Evolutionary conservation across 92 coral and sea anemone species (phyloP).

Genomic region (Micromussa lordhowensis): DNA sequence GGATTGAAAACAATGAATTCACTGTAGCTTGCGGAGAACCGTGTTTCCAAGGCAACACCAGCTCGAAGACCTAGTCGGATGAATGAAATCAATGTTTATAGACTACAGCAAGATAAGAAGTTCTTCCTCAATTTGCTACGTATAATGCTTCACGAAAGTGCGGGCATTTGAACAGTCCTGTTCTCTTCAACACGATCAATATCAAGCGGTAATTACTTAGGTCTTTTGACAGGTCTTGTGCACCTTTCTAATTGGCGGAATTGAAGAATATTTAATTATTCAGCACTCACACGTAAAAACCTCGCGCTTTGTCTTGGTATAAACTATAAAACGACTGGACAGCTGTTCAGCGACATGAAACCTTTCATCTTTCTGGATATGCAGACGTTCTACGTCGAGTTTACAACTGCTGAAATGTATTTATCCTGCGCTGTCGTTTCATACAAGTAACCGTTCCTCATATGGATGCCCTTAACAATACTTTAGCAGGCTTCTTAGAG

Average conservation of each 20-base stretch:
- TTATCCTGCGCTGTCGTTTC: neutral
- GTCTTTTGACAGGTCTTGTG: neutral
- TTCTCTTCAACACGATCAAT: neutral
- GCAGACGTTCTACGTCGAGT: neutral
- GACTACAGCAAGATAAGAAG: neutral
- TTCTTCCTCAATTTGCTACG: neutral
- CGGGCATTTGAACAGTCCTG: neutral
- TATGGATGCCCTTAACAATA: constrained; percentile 10
- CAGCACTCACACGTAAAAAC: constrained; percentile 23
- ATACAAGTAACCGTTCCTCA: neutral
- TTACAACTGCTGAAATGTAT: neutral
- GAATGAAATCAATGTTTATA: neutral
- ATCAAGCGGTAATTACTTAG: neutral
- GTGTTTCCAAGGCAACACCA: constrained; percentile 10
- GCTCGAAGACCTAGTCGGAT: neutral
- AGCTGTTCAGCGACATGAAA: constrained; percentile 25
- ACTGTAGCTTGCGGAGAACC: neutral
- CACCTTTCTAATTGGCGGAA: constrained; percentile 28
- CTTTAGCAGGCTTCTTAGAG: constrained; percentile 23
- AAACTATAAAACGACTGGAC: constrained; percentile 23
- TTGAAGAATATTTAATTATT: constrained; percentile 29
- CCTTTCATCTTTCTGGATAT: neutral
- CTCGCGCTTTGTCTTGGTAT: constrained; percentile 21
- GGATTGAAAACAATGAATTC: neutral
- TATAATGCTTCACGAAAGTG: neutral